Conservation (phyloP, 2,888 invertebrate species). For the Nineta flava region DNA sequence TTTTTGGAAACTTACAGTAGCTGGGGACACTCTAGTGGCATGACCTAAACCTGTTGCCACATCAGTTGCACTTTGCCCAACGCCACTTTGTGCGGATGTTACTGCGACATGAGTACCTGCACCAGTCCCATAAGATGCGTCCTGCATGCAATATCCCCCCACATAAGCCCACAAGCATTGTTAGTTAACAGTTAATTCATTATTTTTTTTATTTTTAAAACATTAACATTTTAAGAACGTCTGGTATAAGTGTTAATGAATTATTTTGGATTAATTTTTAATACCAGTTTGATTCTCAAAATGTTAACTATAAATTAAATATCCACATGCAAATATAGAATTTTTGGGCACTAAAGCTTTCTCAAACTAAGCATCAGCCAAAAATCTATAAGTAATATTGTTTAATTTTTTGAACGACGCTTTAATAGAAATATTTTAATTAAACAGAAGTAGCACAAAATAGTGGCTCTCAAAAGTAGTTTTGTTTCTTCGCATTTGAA, state of each 20-base stretch:
- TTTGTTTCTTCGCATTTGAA: no score
- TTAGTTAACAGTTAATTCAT: not conserved
- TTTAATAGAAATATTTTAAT: no score
- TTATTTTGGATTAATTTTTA: not conserved
- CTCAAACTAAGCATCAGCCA: no score
- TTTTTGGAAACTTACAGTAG: constrained; percentile 57
- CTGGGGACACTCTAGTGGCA: constrained; percentile 72
- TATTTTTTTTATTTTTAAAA: not conserved
- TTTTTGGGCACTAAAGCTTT: no score
- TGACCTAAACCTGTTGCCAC: constrained; percentile 48
- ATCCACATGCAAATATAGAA: no score
- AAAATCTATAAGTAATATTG: no score
- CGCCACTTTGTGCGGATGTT: constrained; percentile 21
- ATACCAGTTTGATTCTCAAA: not conserved
- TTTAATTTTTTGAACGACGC: no score
- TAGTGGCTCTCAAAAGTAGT: no score
- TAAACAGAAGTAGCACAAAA: no score
- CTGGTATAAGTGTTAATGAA: not conserved
- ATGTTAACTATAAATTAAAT: no score
- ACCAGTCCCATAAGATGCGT: constrained; percentile 21
- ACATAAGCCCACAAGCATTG: constrained; percentile 5
- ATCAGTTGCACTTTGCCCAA: constrained; percentile 26
- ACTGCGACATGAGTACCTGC: constrained; percentile 31
- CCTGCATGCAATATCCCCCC: constrained; percentile 22
- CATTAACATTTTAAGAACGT: not conserved